Evolutionary conservation across 2,797 vertebrate genomes (phyloP).

Genomic region (Pseudochirops corinnae): DNA sequence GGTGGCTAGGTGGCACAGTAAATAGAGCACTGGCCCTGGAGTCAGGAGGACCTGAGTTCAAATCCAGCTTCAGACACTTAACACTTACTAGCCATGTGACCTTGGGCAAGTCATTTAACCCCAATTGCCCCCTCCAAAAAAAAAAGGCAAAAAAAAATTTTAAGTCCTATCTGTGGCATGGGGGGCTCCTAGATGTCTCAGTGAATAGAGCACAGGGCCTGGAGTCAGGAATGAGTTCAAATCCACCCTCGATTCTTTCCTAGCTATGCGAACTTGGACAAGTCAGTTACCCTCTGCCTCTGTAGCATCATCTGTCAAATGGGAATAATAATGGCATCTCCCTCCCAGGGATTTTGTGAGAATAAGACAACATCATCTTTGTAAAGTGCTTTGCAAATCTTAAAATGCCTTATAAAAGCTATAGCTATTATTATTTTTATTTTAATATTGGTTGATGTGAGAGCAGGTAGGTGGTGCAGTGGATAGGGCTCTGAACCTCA

Average conservation of each 20-base stretch:
- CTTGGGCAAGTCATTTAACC: not conserved
- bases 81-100: not conserved
- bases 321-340: not conserved
- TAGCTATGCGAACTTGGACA: no score
- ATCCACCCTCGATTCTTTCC: no score
- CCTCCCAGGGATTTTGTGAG: not conserved
- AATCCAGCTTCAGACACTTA: not conserved
- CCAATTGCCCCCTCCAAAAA: no score
- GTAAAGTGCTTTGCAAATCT: not conserved
- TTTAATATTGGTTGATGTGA: not conserved
- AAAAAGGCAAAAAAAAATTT: no score
- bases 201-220: no score
- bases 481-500: not conserved
- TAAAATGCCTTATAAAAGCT: not conserved
- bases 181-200: no score
- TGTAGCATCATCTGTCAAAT: not conserved
- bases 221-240: no score
- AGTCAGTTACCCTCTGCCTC: not conserved
- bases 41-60: not conserved
- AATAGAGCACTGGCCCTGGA: not conserved
- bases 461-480: not conserved
- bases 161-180: no score
- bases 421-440: not conserved
- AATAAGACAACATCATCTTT: not conserved
- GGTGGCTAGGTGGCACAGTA: not conserved